Base-by-base conservation (phyloP, 2,888 invertebrate genomes). In the Plemyria rubiginata region DNA sequence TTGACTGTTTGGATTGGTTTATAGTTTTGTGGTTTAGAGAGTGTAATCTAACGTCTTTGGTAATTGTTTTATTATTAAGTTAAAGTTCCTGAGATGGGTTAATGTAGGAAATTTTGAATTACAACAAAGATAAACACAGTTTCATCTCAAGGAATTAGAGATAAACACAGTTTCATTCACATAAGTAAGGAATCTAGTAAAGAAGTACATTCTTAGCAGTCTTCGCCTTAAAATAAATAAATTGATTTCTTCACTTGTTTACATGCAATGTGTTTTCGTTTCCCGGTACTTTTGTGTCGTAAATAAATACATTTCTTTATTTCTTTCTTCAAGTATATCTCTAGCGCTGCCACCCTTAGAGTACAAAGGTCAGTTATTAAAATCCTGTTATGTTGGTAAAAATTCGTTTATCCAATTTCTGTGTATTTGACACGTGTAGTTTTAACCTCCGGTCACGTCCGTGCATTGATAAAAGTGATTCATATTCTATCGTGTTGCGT, bases 1-100 rank as follows among this genome's bases (percentile, higher is more conserved):
- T 76, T 71, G 54, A 64, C 54, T 65, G 65, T 62, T 60, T 46
- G 38, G 57, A 66, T 70, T 65, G 62, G 67, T 70, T 70, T 62
- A 56, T 54, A 67, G 66, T 62, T 61, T 65, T 62, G 61, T 16
- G 62, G 62, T 53, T 65, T 13, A 16, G 60, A 32, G 61, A 56
- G 57, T 64, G 60, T 60, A 64, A 64, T 64, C 60, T 58, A 41
- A 48, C 12, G 28, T 45, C 46, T 51, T 56, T 54, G 51, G 38
- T 54, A 54, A 60, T 49, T 60, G 60, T 50, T 43, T 36, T 28
- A 13, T 55, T 51, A 60, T 51, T 28, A 43, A 49, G 54, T 60
- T 54, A 43, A 12, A 36, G 52, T 59, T 55, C 15, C 15, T 57
- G 13, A 11, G 11, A 36, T 32, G 13, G 9, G 16, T 16, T 5